Base-by-base conservation (phyloP, 2,113 vertebrate species). In the Sciurus niger region DNA sequence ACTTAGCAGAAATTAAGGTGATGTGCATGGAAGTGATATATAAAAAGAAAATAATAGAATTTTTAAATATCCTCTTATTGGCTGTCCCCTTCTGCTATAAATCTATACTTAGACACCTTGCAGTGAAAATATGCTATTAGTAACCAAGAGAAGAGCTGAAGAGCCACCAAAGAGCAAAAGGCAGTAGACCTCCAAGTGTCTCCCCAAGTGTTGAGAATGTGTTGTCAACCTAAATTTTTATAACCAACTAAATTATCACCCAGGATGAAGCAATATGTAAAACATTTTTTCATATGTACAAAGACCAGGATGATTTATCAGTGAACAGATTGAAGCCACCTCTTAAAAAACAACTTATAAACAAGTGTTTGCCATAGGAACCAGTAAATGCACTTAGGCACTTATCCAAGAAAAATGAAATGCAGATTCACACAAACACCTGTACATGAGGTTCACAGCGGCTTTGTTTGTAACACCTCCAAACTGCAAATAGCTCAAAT, bases 351-450 rank as follows among this genome's bases (percentile, higher is more conserved):
- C 24, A 32, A 65, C 55, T 53, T 18, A n/a, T 63, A 78, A 78
- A 86, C 10, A 73, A 65, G 12, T 2, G 9, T 28, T 73, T 53
- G 55, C 25, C n/a, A 65, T n/a, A 80, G 11, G 6, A 22, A 10
- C 2, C 18, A 82, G 9, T 8, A 74, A 67, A 58, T 30, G 37
- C 17, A 48, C 90, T 48, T 55, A 51, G 83, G 9, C 22, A n/a
- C n/a, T 68, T 86, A 87, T 55, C 48, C 14, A 65, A 90, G 55
- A 84, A 72, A 86, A 83, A 83, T 70, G 48, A 88, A 82, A 77
- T 3, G 4, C 46, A 25, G 0, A 10, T 80, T 67, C 14, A 73
- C 25, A 55, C 25, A 82, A 68, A 88, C 67, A 76, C 12, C 17
- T 43, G 46, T 55, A 43, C 2, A 11, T 8, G 25, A 79, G 37